Conservation (phyloP, 1,140 invertebrate species). For the Scaptomyza hsui region DNA sequence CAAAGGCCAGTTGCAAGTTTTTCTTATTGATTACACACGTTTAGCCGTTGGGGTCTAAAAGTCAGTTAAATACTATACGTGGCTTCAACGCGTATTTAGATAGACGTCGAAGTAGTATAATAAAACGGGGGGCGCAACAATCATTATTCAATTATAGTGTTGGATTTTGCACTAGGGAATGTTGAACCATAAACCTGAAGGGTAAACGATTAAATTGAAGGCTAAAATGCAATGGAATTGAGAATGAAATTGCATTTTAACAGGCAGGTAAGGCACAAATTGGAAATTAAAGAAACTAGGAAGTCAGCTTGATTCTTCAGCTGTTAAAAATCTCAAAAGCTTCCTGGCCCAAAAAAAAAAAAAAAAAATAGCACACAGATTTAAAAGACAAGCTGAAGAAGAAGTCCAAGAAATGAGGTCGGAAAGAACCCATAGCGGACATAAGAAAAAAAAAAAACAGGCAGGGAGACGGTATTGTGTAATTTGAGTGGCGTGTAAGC, state of each 20-base stretch:
- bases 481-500: slow-evolving; percentile 79
- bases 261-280: neutral
- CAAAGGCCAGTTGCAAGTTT: slow-evolving; percentile 12
- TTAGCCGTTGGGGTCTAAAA: slow-evolving; percentile 6
- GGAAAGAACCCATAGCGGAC: slow-evolving; percentile 16
- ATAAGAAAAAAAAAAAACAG: no score
- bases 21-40: slow-evolving; percentile 47
- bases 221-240: slow-evolving; percentile 2
- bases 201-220: slow-evolving; percentile 9
- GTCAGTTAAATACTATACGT: slow-evolving; percentile 25
- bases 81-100: slow-evolving; percentile 8
- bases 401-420: slow-evolving; percentile 22
- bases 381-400: neutral
- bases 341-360: slow-evolving; percentile 4
- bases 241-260: slow-evolving; percentile 1
- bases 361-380: slow-evolving; percentile 8
- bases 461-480: slow-evolving; percentile 33
- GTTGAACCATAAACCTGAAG: slow-evolving; percentile 27
- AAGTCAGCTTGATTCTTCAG: slow-evolving; percentile 10
- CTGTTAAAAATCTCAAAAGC: neutral
- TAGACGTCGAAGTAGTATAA: neutral
- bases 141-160: slow-evolving; percentile 48
- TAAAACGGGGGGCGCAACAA: slow-evolving; percentile 27
- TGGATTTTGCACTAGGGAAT: slow-evolving; percentile 23
- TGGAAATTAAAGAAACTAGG: neutral